Percentiles rank a stretch among this genome's conserved stretches.
Evolutionary conservation across 2,797 vertebrate species (phyloP).

Genomic region (Catamblyrhynchus diadema): DNA sequence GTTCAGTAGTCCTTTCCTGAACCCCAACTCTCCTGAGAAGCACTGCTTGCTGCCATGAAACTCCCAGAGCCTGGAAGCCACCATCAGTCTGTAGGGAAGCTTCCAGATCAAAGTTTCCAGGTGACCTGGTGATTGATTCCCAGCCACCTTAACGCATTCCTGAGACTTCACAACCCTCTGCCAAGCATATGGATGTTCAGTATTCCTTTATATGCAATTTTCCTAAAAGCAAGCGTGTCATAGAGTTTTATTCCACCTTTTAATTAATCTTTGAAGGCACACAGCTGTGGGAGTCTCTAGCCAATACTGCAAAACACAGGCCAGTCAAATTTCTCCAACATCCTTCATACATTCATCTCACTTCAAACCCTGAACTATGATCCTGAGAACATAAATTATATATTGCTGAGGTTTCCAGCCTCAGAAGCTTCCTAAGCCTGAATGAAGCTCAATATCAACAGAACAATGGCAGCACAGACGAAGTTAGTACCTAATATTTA

Average conservation of each 20-base stretch:
- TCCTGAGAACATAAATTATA: not conserved
- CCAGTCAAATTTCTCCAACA: fast-evolving
- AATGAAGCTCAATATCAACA: not conserved
- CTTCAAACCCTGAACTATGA: not conserved
- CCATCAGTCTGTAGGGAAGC: not conserved
- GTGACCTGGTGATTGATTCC: not conserved
- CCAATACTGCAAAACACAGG: not conserved
- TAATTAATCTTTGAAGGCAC: not conserved
- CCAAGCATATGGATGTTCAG: not conserved
- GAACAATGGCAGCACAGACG: fast-evolving
- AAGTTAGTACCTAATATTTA: fast-evolving
- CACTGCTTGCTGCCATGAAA: not conserved
- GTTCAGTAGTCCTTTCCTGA: not conserved
- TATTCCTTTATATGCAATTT: not conserved
- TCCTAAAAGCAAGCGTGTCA: not conserved
- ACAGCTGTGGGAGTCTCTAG: not conserved
- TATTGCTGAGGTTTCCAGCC: not conserved
- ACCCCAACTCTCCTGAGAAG: not conserved
- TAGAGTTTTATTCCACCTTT: not conserved
- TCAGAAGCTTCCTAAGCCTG: not conserved
- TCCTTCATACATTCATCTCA: fast-evolving
- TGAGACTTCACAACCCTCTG: not conserved
- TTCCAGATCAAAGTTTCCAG: not conserved
- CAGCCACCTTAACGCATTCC: not conserved
- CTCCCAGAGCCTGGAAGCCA: not conserved